Base-by-base conservation (phyloP, 2,888 invertebrate genomes). In the Macroteleia sp. region DNA sequence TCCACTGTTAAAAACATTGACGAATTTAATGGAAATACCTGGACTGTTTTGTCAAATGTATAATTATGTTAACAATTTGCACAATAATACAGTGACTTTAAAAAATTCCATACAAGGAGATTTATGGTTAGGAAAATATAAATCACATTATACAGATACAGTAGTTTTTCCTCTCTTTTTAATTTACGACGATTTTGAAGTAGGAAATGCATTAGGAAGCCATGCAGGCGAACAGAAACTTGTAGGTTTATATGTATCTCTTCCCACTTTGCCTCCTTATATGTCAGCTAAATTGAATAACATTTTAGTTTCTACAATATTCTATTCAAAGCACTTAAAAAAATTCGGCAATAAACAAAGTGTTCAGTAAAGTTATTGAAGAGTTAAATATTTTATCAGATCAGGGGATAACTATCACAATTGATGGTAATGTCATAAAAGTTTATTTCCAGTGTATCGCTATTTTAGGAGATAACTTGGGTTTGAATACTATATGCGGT, bases 121-220 rank as follows among this genome's bases (percentile, higher is more conserved):
- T 1, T 32, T 64, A n/a, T 64, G 64, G 64, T 30, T 6, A 30
- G 32, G 16, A 6, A 52, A 41, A 28, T 64, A 64, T 6, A n/a
- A n/a, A n/a, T n/a, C n/a, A n/a, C 14, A 20, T 30, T 9, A 17
- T 0, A 4, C n/a, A 0, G 12, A 52, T 12, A 39, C 42, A 34
- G 10, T 34, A 3, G 34, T 42, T 30, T 30, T 54, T n/a, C 44
- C 42, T 6, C 8, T 50, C 2, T 10, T 8, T 6, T 4, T 42
- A 9, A 42, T 19, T 14, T 57, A 19, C 10, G 57, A 57, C 20
- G 57, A 57, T 20, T 30, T 57, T 20, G 57, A 57, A 42, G 10
- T 14, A 6, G 5, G 42, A 19, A 57, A 57, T 20, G 19, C 39
- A 5, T 39, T 39, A 25, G 30, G 30, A 1, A 42, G 57, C 32